These are phyloP conservation scores for Trichonephila clavipes DNA, from an alignment of 1,140 invertebrate species.

Conservation along the genomic window DNA sequence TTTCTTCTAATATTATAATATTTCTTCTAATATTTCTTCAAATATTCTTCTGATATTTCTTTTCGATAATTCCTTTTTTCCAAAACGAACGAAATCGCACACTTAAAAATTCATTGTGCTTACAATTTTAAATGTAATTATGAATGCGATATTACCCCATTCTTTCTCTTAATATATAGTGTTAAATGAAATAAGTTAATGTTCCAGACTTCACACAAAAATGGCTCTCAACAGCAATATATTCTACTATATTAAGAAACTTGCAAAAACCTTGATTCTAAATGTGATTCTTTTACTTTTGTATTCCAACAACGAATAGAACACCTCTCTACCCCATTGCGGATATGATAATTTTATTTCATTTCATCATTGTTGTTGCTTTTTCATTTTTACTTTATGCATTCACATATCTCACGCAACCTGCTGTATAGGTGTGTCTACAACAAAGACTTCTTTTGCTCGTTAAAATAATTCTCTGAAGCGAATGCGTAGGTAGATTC, in stretches of 20 bases:
- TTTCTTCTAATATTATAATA: too few species aligned
- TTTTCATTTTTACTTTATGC: neutral
- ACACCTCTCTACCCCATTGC: neutral
- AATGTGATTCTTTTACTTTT: neutral
- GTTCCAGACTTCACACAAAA: too few species aligned
- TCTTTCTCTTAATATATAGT: too few species aligned
- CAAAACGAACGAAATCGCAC: too few species aligned
- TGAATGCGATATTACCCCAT: too few species aligned
- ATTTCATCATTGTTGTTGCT: conserved; percentile 21
- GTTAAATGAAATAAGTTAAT: too few species aligned
- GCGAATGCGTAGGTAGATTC: neutral
- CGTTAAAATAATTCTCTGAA: conserved; percentile 20
- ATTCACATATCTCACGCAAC: neutral
- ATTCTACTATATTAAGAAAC: neutral
- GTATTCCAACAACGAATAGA: neutral
- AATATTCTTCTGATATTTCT: too few species aligned
- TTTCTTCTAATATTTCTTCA: too few species aligned
- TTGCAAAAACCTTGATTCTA: neutral
- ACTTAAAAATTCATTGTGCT: too few species aligned
- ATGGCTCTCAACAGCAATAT: too few species aligned
- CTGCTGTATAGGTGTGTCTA: neutral
- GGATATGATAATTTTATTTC: conserved; percentile 14
- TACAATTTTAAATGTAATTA: too few species aligned
- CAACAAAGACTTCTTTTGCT: conserved; percentile 8
- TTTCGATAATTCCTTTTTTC: too few species aligned